A percentile compares a stretch with the other conserved stretches of the same genome.
phyloP scores from a whole-genome alignment of 2,797 vertebrate species.

The Neosilurus hyrtlii region DNA sequence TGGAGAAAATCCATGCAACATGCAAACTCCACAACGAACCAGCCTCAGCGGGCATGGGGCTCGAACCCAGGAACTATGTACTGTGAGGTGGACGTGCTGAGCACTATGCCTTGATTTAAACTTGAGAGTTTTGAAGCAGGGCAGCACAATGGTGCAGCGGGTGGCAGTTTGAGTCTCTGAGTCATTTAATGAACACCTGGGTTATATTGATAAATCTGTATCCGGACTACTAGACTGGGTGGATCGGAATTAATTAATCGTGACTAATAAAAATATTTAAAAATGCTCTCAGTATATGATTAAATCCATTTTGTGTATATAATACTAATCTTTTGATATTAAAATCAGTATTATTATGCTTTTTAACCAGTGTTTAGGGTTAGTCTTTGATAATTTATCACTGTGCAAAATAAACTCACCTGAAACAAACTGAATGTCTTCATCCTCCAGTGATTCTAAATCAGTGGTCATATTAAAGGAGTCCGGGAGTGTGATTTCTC shows the following conservation, averaged over 20 bases:
- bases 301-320: neutral
- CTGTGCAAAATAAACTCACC: conserved; percentile 37
- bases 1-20: too few relatives aligned
- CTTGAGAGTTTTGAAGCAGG: neutral
- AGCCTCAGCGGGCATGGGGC: too few relatives aligned
- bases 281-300: neutral
- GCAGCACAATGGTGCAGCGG: neutral
- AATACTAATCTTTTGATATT: neutral
- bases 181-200: neutral
- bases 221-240: too few relatives aligned
- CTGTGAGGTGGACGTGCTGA: too few relatives aligned
- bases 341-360: neutral
- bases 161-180: neutral
- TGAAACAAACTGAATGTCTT: conserved; percentile 57
- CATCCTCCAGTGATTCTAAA: conserved; percentile 63
- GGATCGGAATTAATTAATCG: neutral
- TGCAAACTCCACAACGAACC: too few relatives aligned
- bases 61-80: too few relatives aligned
- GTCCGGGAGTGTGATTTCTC: conserved; percentile 72
- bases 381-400: neutral
- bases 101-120: neutral
- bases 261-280: neutral
- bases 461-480: conserved; percentile 62
- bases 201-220: neutral
- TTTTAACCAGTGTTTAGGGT: neutral